Evolutionary conservation across 1,140 invertebrate genomes (phyloP).

Genomic region (Cepaea nemoralis): DNA sequence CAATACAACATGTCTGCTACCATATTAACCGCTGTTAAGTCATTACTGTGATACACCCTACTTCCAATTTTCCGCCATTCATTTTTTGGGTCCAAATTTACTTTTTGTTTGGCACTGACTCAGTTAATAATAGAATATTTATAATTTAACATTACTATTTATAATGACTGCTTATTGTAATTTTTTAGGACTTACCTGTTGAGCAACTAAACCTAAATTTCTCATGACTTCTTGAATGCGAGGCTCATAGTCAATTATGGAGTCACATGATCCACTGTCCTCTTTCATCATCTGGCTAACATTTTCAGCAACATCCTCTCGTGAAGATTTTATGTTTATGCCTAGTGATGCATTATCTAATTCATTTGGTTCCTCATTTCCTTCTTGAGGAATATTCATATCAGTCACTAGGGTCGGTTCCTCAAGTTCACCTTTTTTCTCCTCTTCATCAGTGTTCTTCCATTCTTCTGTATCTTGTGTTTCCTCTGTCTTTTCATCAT

Average conservation of each 20-base stretch:
- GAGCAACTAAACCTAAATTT: constrained; percentile 38
- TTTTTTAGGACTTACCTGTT: constrained; percentile 1
- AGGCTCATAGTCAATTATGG: constrained; percentile 20
- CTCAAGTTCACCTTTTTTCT: constrained; percentile 15
- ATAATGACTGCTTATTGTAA: background rate
- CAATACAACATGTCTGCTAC: no score
- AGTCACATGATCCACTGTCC: background rate
- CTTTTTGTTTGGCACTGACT: no score
- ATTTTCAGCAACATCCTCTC: constrained; percentile 20
- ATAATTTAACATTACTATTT: no score
- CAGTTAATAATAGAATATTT: no score
- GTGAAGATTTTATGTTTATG: background rate
- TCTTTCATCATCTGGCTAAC: constrained; percentile 8
- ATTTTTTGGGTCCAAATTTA: no score
- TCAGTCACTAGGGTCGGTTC: background rate
- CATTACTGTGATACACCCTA: no score
- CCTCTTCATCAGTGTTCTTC: background rate
- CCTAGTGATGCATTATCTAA: constrained; percentile 25
- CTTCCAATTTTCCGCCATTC: no score
- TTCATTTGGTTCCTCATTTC: constrained; percentile 7
- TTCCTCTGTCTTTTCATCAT: constrained; percentile 17
- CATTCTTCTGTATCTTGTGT: constrained; percentile 2
- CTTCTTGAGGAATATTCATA: constrained; percentile 1
- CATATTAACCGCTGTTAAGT: no score
- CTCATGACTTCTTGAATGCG: constrained; percentile 47